phyloP scores from a whole-genome alignment of 2,888 invertebrate species.

The Mimumesa dahlbomi region DNA sequence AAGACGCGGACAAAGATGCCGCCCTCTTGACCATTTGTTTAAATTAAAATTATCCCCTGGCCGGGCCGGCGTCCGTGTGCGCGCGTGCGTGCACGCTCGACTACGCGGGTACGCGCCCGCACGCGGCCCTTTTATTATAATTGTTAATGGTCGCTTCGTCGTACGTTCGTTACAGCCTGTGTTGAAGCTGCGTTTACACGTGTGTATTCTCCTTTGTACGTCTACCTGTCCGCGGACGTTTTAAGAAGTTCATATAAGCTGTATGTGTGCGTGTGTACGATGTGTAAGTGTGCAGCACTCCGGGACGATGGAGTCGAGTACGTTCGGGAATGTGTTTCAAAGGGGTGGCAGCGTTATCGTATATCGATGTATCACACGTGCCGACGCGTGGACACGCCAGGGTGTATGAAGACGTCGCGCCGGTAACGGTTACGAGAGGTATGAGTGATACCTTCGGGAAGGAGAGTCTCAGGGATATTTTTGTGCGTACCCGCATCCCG shows the following conservation, averaged over 20 bases:
- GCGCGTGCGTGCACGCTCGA: slow-evolving; percentile 30
- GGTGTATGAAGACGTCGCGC: not conserved
- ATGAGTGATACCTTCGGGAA: not conserved
- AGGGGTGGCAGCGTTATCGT: slow-evolving; percentile 4
- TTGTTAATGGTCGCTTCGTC: slow-evolving; percentile 72
- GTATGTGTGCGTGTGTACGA: no score
- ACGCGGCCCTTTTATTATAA: slow-evolving; percentile 73
- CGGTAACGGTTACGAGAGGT: not conserved
- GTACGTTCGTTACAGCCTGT: slow-evolving; percentile 39
- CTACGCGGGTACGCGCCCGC: slow-evolving; percentile 22
- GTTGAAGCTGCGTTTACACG: slow-evolving; percentile 14
- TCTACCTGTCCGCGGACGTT: slow-evolving; percentile 3
- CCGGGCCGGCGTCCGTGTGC: slow-evolving; percentile 30
- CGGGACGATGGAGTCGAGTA: not conserved
- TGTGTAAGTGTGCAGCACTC: no score
- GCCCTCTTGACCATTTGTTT: slow-evolving; percentile 80
- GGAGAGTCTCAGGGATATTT: not conserved
- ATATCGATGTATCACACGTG: slow-evolving; percentile 10
- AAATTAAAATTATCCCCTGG: slow-evolving; percentile 79
- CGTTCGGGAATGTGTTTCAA: not conserved
- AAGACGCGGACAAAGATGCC: slow-evolving; percentile 80
- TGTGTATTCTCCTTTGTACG: not conserved
- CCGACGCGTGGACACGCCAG: not conserved
- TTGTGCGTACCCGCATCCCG: slow-evolving; percentile 27
- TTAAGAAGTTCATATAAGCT: not conserved